Percentiles rank a stretch among this genome's conserved stretches.
These are phyloP conservation scores for Atrina japonica DNA, from an alignment of 2,888 invertebrate genomes.

Conservation along the genomic window DNA sequence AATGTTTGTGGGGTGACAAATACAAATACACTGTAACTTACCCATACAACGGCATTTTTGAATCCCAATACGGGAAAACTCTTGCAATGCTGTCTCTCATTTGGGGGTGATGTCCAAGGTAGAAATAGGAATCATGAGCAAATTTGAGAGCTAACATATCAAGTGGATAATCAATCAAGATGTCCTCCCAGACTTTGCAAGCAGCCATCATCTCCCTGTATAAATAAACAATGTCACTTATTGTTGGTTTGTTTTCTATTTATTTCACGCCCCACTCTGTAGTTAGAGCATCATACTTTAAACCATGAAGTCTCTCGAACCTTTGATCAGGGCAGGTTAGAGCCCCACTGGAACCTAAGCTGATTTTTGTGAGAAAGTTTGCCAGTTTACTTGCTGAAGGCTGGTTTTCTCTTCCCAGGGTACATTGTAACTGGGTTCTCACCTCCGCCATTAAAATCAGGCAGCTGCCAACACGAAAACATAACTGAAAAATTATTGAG, in stretches of 20 bases:
- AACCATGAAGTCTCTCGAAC: no score
- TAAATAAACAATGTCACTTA: conserved; percentile 1
- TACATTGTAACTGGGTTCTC: no score
- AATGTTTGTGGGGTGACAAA: no score
- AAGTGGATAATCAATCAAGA: conserved; percentile 81
- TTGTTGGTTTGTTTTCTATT: no score
- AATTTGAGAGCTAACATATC: conserved; percentile 83
- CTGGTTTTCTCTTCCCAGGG: not conserved
- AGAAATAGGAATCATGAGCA: conserved; percentile 82
- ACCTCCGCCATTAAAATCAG: no score
- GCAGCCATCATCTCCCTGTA: conserved; percentile 72
- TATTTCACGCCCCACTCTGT: not conserved
- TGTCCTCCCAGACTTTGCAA: conserved; percentile 81
- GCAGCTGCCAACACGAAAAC: not conserved
- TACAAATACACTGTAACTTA: no score
- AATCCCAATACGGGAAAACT: conserved; percentile 81
- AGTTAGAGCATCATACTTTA: no score
- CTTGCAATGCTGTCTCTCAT: conserved; percentile 81
- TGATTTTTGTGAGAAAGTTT: no score
- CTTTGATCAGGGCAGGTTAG: no score
- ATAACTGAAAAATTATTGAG: no score
- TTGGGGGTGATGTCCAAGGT: conserved; percentile 79
- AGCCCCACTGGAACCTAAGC: no score
- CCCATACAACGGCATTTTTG: conserved; percentile 80
- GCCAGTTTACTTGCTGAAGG: no score